These are phyloP conservation scores for Chaetophractus vellerosus DNA, from an alignment of 2,797 vertebrate genomes.

Conservation along the genomic window DNA sequence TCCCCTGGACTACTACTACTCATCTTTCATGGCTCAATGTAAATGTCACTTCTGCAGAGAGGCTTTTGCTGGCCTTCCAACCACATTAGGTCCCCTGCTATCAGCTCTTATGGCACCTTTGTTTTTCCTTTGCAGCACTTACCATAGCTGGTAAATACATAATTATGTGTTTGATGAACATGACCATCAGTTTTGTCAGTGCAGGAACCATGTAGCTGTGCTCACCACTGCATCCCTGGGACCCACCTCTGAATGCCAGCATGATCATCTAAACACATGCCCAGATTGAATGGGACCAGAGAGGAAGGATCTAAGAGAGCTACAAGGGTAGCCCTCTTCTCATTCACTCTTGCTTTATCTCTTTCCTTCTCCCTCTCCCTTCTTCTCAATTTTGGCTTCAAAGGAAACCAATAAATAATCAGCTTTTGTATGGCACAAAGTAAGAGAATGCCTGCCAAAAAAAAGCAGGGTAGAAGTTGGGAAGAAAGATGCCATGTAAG, in stretches of 20 bases:
- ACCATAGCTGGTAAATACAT: background rate
- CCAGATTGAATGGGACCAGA: background rate
- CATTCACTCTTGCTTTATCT: background rate
- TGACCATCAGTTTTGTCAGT: background rate
- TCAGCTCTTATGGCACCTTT: background rate
- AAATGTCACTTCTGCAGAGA: background rate
- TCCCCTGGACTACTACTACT: background rate
- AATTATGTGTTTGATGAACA: background rate
- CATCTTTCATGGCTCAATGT: background rate
- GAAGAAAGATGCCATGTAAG: background rate
- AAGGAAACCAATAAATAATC: background rate
- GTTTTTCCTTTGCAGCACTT: background rate
- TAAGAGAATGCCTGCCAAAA: background rate
- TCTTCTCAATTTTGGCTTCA: background rate
- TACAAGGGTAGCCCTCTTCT: no score
- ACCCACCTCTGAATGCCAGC: background rate
- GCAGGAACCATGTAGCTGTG: background rate
- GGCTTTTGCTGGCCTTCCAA: background rate
- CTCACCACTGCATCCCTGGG: background rate
- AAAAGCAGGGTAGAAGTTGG: background rate
- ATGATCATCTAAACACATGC: background rate
- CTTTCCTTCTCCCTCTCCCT: background rate
- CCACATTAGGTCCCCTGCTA: background rate
- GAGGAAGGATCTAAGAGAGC: background rate
- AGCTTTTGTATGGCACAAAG: background rate